Conservation (phyloP, 1,140 invertebrate genomes). For the Bombus superbus region DNA sequence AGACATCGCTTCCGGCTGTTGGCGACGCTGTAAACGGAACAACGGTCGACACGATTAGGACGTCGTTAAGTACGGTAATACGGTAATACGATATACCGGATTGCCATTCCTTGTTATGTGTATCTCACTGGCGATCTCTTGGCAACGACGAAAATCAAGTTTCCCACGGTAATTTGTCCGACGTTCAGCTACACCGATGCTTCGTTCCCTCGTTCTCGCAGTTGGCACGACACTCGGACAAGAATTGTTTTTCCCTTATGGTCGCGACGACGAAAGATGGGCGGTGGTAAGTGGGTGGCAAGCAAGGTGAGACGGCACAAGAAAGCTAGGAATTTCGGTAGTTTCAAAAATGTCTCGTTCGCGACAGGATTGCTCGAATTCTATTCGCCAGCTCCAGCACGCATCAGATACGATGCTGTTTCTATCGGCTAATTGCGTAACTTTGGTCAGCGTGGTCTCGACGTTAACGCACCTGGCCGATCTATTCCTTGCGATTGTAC, state of each 20-base stretch:
- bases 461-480: no score
- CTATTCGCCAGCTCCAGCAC: no score
- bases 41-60: background rate
- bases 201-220: background rate
- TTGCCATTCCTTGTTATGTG: background rate
- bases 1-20: background rate
- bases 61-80: background rate
- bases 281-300: no score
- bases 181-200: background rate
- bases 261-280: no score
- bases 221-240: background rate
- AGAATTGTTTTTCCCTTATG: background rate
- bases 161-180: background rate
- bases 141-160: background rate
- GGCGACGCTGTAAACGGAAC: background rate
- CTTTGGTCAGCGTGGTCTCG: background rate
- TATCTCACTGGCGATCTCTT: background rate
- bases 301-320: no score
- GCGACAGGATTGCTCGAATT: no score
- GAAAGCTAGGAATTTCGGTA: no score
- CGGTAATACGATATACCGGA: constrained; percentile 22
- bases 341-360: no score
- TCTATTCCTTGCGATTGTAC: background rate
- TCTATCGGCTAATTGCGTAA: background rate
- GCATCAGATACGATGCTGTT: background rate